Percentiles rank a stretch among this genome's conserved stretches.
Evolutionary conservation across 1,140 invertebrate genomes (phyloP).

Genomic region (Calliopsis andreniformis): DNA sequence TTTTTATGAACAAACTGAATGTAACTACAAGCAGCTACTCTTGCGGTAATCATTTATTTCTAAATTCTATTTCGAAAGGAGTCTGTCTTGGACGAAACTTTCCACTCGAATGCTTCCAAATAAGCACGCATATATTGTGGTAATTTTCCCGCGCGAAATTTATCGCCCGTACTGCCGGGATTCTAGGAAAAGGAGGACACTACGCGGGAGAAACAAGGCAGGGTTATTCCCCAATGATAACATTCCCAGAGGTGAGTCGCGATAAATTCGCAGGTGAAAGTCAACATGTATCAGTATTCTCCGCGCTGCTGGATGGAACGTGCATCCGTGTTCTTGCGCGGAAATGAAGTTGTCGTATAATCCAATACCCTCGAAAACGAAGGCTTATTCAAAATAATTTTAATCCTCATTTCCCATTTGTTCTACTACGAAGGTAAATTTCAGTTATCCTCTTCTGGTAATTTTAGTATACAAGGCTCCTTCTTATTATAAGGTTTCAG

Average conservation of each 20-base stretch:
- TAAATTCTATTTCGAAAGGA: not conserved
- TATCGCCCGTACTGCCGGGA: conserved; percentile 30
- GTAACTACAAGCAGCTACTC: too few species aligned
- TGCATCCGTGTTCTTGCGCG: conserved; percentile 2
- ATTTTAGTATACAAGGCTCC: too few species aligned
- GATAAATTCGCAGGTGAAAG: conserved; percentile 67
- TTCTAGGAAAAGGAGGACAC: conserved; percentile 42
- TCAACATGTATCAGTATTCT: conserved; percentile 54
- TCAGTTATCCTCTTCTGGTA: too few species aligned
- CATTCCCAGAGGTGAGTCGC: conserved; percentile 61
- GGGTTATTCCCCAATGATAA: conserved; percentile 60
- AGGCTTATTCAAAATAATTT: too few species aligned
- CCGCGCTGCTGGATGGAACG: conserved; percentile 7
- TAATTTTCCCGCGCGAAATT: conserved; percentile 28
- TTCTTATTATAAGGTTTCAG: too few species aligned
- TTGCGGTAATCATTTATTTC: too few species aligned
- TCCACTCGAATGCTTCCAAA: conserved; percentile 5
- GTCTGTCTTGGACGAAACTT: too few species aligned
- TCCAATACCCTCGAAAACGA: not conserved
- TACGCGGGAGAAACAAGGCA: conserved; percentile 60
- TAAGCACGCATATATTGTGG: conserved; percentile 16
- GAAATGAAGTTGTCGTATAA: not conserved
- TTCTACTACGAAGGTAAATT: too few species aligned
- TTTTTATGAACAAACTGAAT: too few species aligned
- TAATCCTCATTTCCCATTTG: too few species aligned